Evolutionary conservation across 2,113 vertebrate genomes (phyloP).

Genomic region (Rhegmatorhina hoffmannsi): DNA sequence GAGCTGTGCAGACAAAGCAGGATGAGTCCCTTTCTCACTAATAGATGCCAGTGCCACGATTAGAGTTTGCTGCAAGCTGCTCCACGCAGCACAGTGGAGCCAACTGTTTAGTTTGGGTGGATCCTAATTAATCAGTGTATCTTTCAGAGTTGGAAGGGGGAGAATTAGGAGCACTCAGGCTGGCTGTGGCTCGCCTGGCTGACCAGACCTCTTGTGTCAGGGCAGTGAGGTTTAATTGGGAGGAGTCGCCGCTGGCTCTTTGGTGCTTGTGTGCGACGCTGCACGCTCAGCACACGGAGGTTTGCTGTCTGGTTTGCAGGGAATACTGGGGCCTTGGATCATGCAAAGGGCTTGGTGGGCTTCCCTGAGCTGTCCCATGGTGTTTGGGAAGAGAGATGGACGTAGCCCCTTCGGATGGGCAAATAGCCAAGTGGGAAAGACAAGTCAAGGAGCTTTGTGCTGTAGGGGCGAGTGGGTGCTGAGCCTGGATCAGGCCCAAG

Average conservation of each 20-base stretch:
- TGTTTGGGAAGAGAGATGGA: not conserved
- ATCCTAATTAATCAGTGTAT: not conserved
- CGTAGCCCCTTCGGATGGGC: accelerated
- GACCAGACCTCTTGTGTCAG: not conserved
- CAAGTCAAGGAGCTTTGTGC: not conserved
- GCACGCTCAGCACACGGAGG: accelerated
- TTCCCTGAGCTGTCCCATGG: not conserved
- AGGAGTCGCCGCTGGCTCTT: not conserved
- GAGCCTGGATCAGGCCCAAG: not conserved
- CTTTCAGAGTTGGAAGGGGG: not conserved
- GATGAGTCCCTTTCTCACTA: not conserved
- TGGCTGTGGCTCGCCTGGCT: not conserved
- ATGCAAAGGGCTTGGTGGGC: accelerated
- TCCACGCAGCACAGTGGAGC: not conserved
- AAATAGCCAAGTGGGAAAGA: not conserved
- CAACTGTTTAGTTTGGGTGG: not conserved
- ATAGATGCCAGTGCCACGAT: accelerated
- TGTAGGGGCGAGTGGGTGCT: not conserved
- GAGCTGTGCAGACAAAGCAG: not conserved
- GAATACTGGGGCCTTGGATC: not conserved
- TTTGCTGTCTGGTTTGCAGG: not conserved
- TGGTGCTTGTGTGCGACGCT: not conserved
- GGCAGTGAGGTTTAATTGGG: not conserved
- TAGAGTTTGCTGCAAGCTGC: not conserved
- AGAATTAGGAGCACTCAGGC: not conserved